These are phyloP conservation scores for Sapajus apella DNA, from an alignment of 2,113 vertebrate genomes.

Conservation along the genomic window DNA sequence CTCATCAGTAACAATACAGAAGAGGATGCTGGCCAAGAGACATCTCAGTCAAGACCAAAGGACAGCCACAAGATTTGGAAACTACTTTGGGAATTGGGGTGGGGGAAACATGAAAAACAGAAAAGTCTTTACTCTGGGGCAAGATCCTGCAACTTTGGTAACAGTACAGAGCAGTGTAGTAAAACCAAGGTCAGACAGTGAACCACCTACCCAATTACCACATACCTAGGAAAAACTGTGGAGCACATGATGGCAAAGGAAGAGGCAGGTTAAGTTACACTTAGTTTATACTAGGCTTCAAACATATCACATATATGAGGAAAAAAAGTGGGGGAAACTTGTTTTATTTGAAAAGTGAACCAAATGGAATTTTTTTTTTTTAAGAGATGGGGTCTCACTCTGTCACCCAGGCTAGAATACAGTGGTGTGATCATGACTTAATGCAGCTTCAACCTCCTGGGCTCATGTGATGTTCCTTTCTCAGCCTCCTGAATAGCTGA, in stretches of 20 bases:
- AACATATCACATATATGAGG: neutral
- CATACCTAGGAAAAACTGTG: conserved; percentile 3
- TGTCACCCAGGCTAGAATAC: too few relatives aligned
- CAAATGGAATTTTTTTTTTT: neutral
- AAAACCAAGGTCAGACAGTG: neutral
- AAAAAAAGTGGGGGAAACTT: neutral
- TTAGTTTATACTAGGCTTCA: conserved; percentile 26
- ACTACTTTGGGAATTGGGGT: neutral
- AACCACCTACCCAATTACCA: neutral
- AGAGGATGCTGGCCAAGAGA: neutral
- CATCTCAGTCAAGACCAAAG: neutral
- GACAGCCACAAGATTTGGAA: neutral
- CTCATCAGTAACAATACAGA: neutral
- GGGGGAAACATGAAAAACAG: neutral
- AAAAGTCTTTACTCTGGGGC: neutral
- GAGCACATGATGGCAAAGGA: neutral
- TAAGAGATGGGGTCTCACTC: too few relatives aligned
- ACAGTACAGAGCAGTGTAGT: neutral
- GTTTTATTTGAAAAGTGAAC: conserved; percentile 48
- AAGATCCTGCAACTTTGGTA: neutral
- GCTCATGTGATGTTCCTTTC: too few relatives aligned
- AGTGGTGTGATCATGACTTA: too few relatives aligned
- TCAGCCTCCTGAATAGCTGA: too few relatives aligned
- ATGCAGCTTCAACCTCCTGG: too few relatives aligned
- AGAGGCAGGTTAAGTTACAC: neutral